Conservation (phyloP, 2,113 vertebrate species). For the Dicaeum eximium region DNA sequence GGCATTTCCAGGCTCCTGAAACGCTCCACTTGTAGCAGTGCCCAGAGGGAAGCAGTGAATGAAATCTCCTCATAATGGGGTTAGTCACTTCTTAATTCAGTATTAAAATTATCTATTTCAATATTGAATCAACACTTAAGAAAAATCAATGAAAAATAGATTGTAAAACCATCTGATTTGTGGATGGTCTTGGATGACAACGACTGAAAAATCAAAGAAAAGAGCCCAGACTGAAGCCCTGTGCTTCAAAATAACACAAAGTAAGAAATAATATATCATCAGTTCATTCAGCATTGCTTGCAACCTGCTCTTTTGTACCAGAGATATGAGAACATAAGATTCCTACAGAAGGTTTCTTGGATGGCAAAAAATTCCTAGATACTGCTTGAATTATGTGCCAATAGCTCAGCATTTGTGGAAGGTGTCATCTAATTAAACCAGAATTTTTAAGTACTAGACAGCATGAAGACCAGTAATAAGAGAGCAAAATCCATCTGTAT, state of each 20-base stretch:
- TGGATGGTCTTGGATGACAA: background rate
- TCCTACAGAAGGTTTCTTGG: constrained; percentile 26
- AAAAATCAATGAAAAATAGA: background rate
- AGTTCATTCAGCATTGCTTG: background rate
- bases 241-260: background rate
- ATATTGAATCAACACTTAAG: background rate
- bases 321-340: background rate
- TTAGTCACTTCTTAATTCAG: background rate
- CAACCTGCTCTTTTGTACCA: background rate
- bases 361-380: constrained; percentile 43
- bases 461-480: constrained; percentile 39
- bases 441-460: constrained; percentile 53
- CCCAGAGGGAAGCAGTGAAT: background rate
- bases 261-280: background rate
- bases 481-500: constrained; percentile 42
- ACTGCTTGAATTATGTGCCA: constrained; percentile 24
- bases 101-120: background rate
- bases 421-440: constrained; percentile 49
- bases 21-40: background rate
- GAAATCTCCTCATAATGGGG: background rate
- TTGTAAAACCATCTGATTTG: background rate
- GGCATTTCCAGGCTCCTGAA: background rate
- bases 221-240: background rate
- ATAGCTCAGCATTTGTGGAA: constrained; percentile 20
- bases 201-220: background rate